Evolutionary conservation across 64 coral and sea anemone species (phyloP).

Genomic region (Dendronephthya gigantea): DNA sequence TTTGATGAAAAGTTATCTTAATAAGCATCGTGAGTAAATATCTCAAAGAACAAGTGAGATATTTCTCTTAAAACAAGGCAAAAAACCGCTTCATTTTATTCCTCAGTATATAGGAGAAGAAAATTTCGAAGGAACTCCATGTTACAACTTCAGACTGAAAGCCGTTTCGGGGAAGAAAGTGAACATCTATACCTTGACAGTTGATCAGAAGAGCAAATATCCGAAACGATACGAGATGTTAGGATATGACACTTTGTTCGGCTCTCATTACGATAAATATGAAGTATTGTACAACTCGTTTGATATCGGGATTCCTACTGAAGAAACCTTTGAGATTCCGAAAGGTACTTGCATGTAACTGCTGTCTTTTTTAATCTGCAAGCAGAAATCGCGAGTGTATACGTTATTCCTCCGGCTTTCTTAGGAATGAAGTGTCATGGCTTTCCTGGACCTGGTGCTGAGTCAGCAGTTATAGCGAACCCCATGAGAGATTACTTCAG

Average conservation of each 20-base stretch:
- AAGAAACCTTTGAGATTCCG: conserved; percentile 64
- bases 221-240: conserved; percentile 93
- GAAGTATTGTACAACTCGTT: conserved; percentile 75
- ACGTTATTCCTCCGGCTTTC: no score
- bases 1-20: no score
- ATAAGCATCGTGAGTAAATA: no score
- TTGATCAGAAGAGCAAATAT: not conserved
- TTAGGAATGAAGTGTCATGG: not conserved
- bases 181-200: not conserved
- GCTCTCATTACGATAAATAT: conserved; percentile 88
- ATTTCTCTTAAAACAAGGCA: no score
- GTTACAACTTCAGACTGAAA: not conserved
- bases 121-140: not conserved
- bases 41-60: no score
- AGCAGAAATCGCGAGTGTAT: no score
- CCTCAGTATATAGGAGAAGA: not conserved
- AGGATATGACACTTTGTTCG: conserved; percentile 80
- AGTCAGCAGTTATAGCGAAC: not conserved
- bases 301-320: conserved; percentile 65
- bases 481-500: conserved; percentile 8
- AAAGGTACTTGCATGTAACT: conserved; percentile 65
- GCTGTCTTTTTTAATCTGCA: no score
- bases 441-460: conserved; percentile 9
- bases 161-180: not conserved
- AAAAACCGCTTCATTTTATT: not conserved